Conservation (phyloP, 2,113 vertebrate genomes). For the Pardalotus punctatus region DNA sequence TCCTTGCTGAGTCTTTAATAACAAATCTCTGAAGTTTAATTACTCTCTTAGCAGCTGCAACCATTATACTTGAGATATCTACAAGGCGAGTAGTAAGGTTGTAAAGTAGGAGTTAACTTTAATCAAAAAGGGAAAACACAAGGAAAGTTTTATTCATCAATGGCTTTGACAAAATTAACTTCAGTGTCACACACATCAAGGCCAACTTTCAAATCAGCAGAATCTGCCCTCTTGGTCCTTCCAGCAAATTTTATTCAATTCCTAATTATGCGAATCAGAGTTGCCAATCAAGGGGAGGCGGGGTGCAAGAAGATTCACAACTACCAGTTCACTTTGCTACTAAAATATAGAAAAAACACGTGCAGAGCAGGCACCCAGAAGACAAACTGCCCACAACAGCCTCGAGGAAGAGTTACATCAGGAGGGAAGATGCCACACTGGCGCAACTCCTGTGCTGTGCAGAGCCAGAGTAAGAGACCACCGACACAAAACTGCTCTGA, state of each 20-base stretch:
- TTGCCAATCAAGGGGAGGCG: not conserved
- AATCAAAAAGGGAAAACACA: not conserved
- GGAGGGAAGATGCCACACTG: not conserved
- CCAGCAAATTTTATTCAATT: slow-evolving; percentile 41
- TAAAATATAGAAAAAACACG: slow-evolving; percentile 56
- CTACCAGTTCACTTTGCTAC: slow-evolving; percentile 48
- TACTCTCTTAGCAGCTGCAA: not conserved
- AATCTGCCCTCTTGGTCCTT: not conserved
- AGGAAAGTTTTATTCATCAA: slow-evolving; percentile 36
- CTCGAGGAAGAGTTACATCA: not conserved
- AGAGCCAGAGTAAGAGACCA: not conserved
- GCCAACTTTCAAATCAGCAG: slow-evolving; percentile 42
- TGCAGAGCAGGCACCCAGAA: slow-evolving; percentile 51
- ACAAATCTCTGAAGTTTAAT: slow-evolving; percentile 48
- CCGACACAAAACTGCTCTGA: not conserved
- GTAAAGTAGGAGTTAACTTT: slow-evolving; percentile 22
- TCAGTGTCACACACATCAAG: not conserved
- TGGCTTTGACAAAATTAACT: slow-evolving; percentile 47
- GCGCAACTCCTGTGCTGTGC: not conserved
- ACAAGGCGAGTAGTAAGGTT: not conserved
- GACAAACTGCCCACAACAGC: not conserved
- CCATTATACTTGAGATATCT: not conserved
- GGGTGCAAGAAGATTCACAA: slow-evolving; percentile 10
- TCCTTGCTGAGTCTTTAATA: slow-evolving; percentile 13
- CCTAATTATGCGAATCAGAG: slow-evolving; percentile 34